Conservation (phyloP, 53 echinoderm and acorn worm species). For the Holothuria scabra region DNA sequence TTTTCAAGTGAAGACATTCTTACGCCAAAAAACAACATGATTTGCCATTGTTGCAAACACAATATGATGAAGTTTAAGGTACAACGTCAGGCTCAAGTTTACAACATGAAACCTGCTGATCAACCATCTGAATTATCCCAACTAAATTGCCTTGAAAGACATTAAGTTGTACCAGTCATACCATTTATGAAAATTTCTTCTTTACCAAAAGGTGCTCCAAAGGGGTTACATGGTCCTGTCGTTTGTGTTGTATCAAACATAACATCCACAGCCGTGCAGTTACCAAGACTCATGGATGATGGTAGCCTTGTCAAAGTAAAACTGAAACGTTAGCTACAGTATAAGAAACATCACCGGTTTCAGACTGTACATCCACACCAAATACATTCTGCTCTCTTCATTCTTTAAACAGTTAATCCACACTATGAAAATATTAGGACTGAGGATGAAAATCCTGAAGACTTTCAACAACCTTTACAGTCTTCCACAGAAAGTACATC, state of each 20-base stretch:
- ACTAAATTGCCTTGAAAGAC: constrained; percentile 47
- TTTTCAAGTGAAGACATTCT: too few species aligned
- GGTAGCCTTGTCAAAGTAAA: constrained; percentile 33
- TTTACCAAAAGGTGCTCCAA: constrained; percentile 57
- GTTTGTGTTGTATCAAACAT: constrained; percentile 61
- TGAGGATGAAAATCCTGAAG: too few species aligned
- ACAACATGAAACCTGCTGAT: not conserved
- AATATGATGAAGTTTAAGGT: too few species aligned
- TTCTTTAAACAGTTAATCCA: too few species aligned
- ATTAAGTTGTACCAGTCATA: constrained; percentile 58
- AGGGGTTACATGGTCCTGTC: constrained; percentile 60
- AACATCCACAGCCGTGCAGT: not conserved
- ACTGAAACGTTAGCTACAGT: constrained; percentile 19
- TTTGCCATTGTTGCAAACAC: too few species aligned
- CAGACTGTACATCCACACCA: not conserved
- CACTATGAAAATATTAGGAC: too few species aligned
- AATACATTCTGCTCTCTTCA: too few species aligned
- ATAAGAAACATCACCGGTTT: constrained; percentile 13
- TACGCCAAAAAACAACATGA: too few species aligned
- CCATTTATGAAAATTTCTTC: constrained; percentile 64
- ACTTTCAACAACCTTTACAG: too few species aligned
- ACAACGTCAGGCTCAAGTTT: too few species aligned
- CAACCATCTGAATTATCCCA: constrained; percentile 38
- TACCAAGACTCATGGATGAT: constrained; percentile 48
- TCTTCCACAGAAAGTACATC: too few species aligned